These are phyloP conservation scores for Melopsittacus undulatus DNA, from an alignment of 2,797 vertebrate species.

Conservation along the genomic window DNA sequence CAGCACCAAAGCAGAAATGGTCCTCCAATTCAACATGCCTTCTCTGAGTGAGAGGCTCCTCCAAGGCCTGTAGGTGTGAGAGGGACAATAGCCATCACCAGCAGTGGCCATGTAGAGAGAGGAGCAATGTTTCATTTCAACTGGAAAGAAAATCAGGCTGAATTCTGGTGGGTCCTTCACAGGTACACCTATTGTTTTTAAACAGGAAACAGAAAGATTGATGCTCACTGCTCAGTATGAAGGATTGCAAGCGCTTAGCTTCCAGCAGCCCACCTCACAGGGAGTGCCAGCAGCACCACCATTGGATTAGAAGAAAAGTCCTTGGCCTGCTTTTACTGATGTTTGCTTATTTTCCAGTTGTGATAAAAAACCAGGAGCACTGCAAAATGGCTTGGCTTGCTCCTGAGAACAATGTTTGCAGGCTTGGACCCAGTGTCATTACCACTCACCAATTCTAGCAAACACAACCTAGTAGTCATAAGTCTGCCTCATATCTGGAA, in stretches of 20 bases:
- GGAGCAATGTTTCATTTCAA: background rate
- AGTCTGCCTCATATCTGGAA: background rate
- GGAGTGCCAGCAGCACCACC: conserved; percentile 5
- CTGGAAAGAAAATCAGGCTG: background rate
- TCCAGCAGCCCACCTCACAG: background rate
- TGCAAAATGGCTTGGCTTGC: background rate
- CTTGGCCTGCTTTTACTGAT: background rate
- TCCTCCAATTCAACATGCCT: background rate
- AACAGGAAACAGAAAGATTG: background rate
- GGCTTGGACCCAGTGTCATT: fast-evolving
- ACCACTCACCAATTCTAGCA: background rate
- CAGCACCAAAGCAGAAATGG: background rate
- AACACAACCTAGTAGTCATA: background rate
- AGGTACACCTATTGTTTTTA: background rate
- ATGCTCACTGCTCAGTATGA: background rate
- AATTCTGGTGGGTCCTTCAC: background rate
- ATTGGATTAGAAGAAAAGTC: background rate
- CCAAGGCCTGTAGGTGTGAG: background rate
- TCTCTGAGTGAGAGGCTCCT: background rate
- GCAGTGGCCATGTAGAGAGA: background rate
- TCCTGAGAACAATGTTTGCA: background rate
- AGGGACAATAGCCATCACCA: background rate
- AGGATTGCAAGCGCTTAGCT: background rate
- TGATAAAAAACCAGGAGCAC: background rate
- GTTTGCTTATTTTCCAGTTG: background rate